Evolutionary conservation across 23 tunicate genomes (phyloP).

Genomic region (Styela clava): DNA sequence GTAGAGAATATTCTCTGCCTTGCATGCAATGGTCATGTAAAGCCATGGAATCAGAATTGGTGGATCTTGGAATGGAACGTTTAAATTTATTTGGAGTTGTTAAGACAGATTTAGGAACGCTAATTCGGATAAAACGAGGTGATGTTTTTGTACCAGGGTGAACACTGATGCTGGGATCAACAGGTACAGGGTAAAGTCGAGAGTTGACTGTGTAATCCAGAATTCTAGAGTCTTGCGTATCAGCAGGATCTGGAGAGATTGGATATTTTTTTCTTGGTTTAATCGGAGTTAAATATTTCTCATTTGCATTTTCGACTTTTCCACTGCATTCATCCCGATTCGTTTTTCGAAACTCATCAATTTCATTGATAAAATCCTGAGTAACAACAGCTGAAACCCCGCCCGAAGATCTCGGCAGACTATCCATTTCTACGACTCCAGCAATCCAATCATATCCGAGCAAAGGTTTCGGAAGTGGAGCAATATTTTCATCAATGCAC

Average conservation of each 20-base stretch:
- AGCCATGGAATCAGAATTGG: constrained; percentile 62
- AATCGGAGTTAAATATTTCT: constrained; percentile 48
- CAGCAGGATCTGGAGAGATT: constrained; percentile 83
- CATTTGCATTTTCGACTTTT: constrained; percentile 39
- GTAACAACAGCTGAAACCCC: constrained; percentile 19
- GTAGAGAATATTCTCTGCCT: constrained; percentile 66
- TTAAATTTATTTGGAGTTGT: constrained; percentile 52
- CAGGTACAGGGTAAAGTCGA: constrained; percentile 80
- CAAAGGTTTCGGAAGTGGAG: constrained; percentile 32
- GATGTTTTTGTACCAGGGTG: constrained; percentile 46
- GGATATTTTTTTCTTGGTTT: constrained; percentile 5
- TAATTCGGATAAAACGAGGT: constrained; percentile 78
- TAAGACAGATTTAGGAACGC: constrained; percentile 77
- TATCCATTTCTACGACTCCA: constrained; percentile 65
- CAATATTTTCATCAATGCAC: neutral
- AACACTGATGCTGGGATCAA: constrained; percentile 35
- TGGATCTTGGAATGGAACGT: constrained; percentile 10
- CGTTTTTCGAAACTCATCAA: constrained; percentile 72
- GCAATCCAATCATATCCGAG: constrained; percentile 96
- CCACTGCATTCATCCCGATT: constrained; percentile 74
- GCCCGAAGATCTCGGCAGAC: constrained; percentile 9
- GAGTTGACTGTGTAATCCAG: constrained; percentile 82
- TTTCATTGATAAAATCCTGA: constrained; percentile 52
- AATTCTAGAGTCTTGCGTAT: constrained; percentile 63
- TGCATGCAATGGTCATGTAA: constrained; percentile 66